Percentiles rank a stretch among this genome's conserved stretches.
phyloP scores from a whole-genome alignment of 1,140 invertebrate genomes.

The Apis florea region DNA sequence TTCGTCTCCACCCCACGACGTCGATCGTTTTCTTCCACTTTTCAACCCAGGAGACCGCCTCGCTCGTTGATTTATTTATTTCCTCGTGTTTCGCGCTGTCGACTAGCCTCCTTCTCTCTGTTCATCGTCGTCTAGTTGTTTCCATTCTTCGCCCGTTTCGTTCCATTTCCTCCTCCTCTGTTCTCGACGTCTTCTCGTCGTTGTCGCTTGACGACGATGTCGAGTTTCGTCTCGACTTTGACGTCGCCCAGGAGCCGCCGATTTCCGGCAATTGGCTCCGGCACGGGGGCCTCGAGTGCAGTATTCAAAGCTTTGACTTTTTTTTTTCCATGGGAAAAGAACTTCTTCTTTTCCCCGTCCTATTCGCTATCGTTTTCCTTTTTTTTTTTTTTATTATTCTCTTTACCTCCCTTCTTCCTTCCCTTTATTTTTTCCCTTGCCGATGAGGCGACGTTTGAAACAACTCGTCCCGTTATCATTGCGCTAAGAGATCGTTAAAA shows the following conservation, averaged over 20 bases:
- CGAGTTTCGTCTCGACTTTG: slow-evolving; percentile 29
- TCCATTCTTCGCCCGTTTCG: slow-evolving; percentile 15
- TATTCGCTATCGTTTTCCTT: not conserved
- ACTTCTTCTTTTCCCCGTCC: slow-evolving; percentile 9
- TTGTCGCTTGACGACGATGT: slow-evolving; percentile 1
- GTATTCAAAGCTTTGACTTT: slow-evolving; percentile 43
- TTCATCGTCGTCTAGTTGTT: slow-evolving; percentile 40
- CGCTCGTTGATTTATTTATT: slow-evolving; percentile 57
- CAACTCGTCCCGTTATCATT: slow-evolving; percentile 14
- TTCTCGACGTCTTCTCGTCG: not conserved
- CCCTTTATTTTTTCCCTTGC: too few species aligned
- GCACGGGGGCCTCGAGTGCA: slow-evolving; percentile 22
- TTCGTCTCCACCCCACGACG: not conserved
- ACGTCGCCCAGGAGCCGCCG: slow-evolving; percentile 55
- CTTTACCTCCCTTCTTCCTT: rapidly evolving
- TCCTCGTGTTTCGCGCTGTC: slow-evolving; percentile 52
- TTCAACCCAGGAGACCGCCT: slow-evolving; percentile 28
- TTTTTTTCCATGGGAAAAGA: slow-evolving; percentile 6
- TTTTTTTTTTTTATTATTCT: too few species aligned
- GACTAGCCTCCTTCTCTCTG: slow-evolving; percentile 21
- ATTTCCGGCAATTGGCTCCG: slow-evolving; percentile 64
- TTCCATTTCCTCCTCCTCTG: slow-evolving; percentile 41
- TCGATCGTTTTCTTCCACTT: slow-evolving; percentile 26
- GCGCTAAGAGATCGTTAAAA: slow-evolving; percentile 4
- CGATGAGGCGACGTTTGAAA: slow-evolving; percentile 2